These are phyloP conservation scores for Maniola hyperantus DNA, from an alignment of 2,888 invertebrate genomes.

Conservation along the genomic window DNA sequence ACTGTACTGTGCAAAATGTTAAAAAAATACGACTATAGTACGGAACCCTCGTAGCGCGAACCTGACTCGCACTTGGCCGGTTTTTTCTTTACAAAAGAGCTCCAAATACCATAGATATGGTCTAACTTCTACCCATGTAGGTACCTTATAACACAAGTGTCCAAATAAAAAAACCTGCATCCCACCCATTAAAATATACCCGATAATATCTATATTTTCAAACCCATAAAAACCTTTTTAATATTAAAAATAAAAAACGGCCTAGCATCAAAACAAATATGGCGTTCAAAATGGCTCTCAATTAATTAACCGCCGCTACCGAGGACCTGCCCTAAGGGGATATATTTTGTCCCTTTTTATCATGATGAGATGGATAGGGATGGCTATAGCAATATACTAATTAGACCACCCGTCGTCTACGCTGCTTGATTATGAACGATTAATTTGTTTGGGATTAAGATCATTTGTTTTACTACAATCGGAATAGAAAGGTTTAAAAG, in stretches of 20 bases:
- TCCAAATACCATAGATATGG: background rate
- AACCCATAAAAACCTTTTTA: constrained; percentile 23
- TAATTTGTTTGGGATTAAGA: constrained; percentile 30
- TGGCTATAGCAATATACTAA: constrained; percentile 49
- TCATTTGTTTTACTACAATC: constrained; percentile 16
- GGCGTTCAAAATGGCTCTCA: constrained; percentile 48
- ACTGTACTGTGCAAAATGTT: no score
- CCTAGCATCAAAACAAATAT: constrained; percentile 47
- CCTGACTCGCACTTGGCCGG: no score
- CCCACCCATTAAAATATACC: constrained; percentile 22
- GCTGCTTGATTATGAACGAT: constrained; percentile 43
- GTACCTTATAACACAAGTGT: background rate
- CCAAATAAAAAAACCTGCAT: background rate
- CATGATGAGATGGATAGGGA: constrained; percentile 35
- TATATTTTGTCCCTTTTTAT: constrained; percentile 40
- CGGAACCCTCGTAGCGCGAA: no score
- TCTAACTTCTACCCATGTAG: no score
- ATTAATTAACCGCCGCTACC: constrained; percentile 52
- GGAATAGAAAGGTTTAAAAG: background rate
- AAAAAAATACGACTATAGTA: no score
- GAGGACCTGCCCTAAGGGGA: constrained; percentile 40
- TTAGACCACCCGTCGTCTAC: constrained; percentile 60
- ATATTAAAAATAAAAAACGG: constrained; percentile 11
- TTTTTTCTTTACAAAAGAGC: no score
- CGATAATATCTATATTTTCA: constrained; percentile 26